Base-by-base conservation (phyloP, 2,797 vertebrate species). In the Lithobates sylvaticus region DNA sequence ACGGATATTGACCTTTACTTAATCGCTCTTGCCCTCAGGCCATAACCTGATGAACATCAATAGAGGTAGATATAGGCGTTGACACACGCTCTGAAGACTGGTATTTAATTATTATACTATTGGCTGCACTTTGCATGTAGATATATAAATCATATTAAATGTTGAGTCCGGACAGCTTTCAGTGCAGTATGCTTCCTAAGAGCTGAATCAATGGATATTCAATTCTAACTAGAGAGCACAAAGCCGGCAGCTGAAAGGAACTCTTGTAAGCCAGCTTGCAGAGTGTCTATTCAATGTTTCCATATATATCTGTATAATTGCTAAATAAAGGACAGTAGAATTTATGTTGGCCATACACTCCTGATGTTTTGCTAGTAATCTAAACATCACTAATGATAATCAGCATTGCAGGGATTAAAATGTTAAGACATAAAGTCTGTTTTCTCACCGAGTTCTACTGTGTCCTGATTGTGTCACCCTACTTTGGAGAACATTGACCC, bases 81-180 rank as follows among this genome's bases (percentile, higher is more conserved):
- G 78, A 32, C 32, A 71, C 54, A 71, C 27, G 50, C 21, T 58
- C 21, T 58, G 36, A 44, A 32, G 72, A 3, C 27, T 9, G n/a
- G 58, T 54, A 68, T 83, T 78, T 76, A 68, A 76, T 83, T 23
- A 15, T 54, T 67, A 39, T 69, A 10, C 27, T 16, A 80, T 80
- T 70, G 78, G 44, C 26, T 29, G 64, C 65, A 34, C n/a, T 44
- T 82, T n/a, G 36, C 36, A 61, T 42, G 69, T n/a, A 9, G n/a
- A 34, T 50, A 75, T n/a, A 83, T 76, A 68, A 67, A 83, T 76
- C 61, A 83, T 34, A 76, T 74, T 67, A 75, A 65, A 44, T 80
- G 65, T 4, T 44, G 39, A 13, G 26, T 34, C 68, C 16, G 65
- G 42, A 80, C 67, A 21, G 27, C 39, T 73, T 44, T 73, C 23